Base-by-base conservation (phyloP, 1,140 invertebrate species). In the Drosophila melanica region DNA sequence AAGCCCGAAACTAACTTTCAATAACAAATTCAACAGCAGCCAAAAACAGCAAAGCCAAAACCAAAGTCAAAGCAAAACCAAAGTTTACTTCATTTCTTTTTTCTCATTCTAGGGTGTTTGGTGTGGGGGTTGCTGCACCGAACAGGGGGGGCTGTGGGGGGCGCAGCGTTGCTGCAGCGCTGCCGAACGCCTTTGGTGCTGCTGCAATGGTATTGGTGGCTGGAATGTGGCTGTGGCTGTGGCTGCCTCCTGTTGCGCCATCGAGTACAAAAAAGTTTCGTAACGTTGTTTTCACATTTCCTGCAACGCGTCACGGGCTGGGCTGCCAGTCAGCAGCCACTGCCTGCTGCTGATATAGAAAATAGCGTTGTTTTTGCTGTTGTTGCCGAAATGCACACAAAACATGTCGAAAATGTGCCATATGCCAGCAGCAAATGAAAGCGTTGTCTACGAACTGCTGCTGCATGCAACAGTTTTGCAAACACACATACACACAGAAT, bases 351-450 rank as follows among this genome's bases (percentile, higher is more conserved):
- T 44, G 47, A 66, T 65, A 35, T 60, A 66, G 79, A 66, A 69
- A 74, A 60, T 73, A 59, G 51, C 62, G 18, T 64, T 47, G 30
- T 51, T 60, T 44, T 42, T 69, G 67, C 47, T 74, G 54, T 68
- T 73, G 81, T 64, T 89, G 84, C 84, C 84, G 68, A 89, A 87
- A 89, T 89, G 84, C 77, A 81, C 73, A 87, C 84, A 89, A 89
- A 89, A 89, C 84, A 89, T 82, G 84, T 89, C 84, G 84, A 89
- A 89, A 89, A 89, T 89, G 84, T 89, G 84, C 84, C 84, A 89
- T 85, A 89, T 87, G 82, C 85, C 84, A 87, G 79, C 66, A 79
- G 68, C 72, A 77, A 74, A 74, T 65, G 71, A 35, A 67, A 67
- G 47, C 51, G 71, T 74, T 69, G 71, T 73, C 70, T 67, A 23